These are phyloP conservation scores for Hippocampus guttulatus DNA, from an alignment of 2,113 vertebrate species.

Conservation along the genomic window DNA sequence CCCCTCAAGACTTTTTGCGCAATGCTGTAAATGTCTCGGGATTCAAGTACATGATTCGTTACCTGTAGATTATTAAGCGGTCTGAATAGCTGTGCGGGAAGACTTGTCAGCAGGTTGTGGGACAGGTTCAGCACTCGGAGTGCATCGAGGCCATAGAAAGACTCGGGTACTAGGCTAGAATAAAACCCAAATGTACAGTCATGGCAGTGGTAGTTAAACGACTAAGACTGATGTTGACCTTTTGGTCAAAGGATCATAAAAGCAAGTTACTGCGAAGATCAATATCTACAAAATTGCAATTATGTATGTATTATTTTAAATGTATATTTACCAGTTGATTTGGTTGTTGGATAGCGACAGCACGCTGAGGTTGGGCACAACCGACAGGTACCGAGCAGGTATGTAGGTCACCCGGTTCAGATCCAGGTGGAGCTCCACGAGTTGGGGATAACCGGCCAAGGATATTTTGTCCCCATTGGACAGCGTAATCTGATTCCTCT, in stretches of 20 bases:
- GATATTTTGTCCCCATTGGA: slow-evolving; percentile 42
- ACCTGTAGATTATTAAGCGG: slow-evolving; percentile 62
- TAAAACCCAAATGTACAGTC: neutral
- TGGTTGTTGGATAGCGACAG: slow-evolving; percentile 75
- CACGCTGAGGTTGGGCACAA: slow-evolving; percentile 62
- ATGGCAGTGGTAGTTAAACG: too few relatives aligned
- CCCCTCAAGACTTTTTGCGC: neutral
- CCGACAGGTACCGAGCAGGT: slow-evolving; percentile 65
- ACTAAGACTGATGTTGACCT: too few relatives aligned
- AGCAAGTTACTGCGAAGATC: too few relatives aligned
- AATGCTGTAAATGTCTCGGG: neutral
- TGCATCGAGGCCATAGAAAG: slow-evolving; percentile 69
- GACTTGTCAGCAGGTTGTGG: slow-evolving; percentile 70
- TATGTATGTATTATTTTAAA: too few relatives aligned
- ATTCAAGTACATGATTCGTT: neutral
- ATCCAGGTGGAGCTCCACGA: slow-evolving; percentile 72
- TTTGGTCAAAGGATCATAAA: too few relatives aligned
- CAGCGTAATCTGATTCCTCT: slow-evolving; percentile 33
- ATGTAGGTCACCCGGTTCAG: slow-evolving; percentile 67
- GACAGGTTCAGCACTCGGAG: slow-evolving; percentile 76
- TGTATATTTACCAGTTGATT: slow-evolving; percentile 56
- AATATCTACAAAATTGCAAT: neutral
- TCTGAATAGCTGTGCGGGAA: slow-evolving; percentile 61
- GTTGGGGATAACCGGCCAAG: slow-evolving; percentile 64
- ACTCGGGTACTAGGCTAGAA: slow-evolving; percentile 57